Percentiles rank a stretch among this genome's conserved stretches.
phyloP scores from a whole-genome alignment of 92 coral and sea anemone genomes.

The Epizoanthus ramosus region DNA sequence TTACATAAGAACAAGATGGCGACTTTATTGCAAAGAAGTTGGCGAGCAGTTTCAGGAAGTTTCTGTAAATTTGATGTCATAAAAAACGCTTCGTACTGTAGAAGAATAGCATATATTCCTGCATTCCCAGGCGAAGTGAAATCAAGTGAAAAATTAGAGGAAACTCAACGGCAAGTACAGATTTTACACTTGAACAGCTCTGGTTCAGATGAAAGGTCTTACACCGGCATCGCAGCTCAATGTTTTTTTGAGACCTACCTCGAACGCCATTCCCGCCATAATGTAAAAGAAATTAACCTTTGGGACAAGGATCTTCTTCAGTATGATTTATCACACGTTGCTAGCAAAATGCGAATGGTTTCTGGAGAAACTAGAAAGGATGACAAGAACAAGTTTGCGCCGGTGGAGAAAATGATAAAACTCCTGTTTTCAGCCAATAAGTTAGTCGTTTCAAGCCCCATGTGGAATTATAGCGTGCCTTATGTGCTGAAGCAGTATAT shows the following conservation, averaged over 20 bases:
- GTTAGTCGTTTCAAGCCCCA: constrained; percentile 90
- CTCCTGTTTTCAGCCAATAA: constrained; percentile 87
- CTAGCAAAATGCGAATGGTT: constrained; percentile 95
- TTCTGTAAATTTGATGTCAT: background rate
- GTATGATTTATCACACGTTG: constrained; percentile 88
- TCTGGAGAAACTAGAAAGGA: constrained; percentile 66
- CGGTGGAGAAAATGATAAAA: constrained; percentile 87
- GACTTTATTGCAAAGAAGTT: background rate
- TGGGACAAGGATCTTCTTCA: constrained; percentile 91
- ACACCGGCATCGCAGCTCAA: constrained; percentile 87
- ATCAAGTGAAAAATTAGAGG: constrained; percentile 68
- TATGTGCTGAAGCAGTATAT: constrained; percentile 96
- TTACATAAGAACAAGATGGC: constrained; percentile 52
- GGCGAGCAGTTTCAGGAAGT: background rate
- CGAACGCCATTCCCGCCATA: constrained; percentile 58
- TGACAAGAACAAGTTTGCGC: constrained; percentile 71
- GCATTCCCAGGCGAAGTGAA: constrained; percentile 90
- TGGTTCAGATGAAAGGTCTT: constrained; percentile 88
- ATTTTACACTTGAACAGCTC: constrained; percentile 92
- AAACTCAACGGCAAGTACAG: constrained; percentile 59
- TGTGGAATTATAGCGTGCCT: constrained; percentile 99
- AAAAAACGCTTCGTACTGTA: background rate
- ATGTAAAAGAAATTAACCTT: constrained; percentile 79
- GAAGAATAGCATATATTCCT: constrained; percentile 64
- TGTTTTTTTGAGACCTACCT: constrained; percentile 75